Evolutionary conservation across 1,140 invertebrate genomes (phyloP).

Genomic region (Pogonomyrmex californicus): DNA sequence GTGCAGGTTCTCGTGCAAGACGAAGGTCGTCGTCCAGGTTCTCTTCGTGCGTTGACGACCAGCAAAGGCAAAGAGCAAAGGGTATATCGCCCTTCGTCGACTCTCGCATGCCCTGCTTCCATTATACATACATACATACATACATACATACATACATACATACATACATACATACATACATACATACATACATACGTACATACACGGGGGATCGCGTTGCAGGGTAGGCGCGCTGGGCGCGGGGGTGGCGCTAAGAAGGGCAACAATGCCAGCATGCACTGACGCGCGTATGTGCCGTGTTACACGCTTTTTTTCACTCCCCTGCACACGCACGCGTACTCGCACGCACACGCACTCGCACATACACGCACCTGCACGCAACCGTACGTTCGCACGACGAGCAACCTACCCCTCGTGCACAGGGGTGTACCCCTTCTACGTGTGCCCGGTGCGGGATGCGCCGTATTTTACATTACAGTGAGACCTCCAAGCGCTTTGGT

Average conservation of each 20-base stretch:
- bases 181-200: conserved; percentile 31
- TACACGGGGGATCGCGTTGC: conserved; percentile 49
- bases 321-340: neutral
- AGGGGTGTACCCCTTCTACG: conserved; percentile 31
- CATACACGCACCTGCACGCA: neutral
- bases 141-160: conserved; percentile 29
- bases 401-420: neutral
- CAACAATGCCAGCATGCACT: conserved; percentile 72
- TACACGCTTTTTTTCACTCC: conserved; percentile 55
- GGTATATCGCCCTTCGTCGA: conserved; percentile 71
- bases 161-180: conserved; percentile 48
- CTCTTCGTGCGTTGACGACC: conserved; percentile 55
- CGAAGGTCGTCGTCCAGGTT: conserved; percentile 57
- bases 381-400: conserved; percentile 16
- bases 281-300: conserved; percentile 60
- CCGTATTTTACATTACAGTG: conserved; percentile 18
- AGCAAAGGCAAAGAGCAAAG: conserved; percentile 66
- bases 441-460: conserved; percentile 17
- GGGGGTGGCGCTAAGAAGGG: conserved; percentile 72
- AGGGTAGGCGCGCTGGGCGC: conserved; percentile 51
- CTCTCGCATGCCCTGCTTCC: conserved; percentile 68
- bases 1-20: conserved; percentile 21
- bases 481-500: neutral
- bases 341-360: no score
- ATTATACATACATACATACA: conserved; percentile 62